Percentiles rank a stretch among this genome's conserved stretches.
Evolutionary conservation across 2,113 vertebrate species (phyloP).

Genomic region (Scophthalmus maximus): DNA sequence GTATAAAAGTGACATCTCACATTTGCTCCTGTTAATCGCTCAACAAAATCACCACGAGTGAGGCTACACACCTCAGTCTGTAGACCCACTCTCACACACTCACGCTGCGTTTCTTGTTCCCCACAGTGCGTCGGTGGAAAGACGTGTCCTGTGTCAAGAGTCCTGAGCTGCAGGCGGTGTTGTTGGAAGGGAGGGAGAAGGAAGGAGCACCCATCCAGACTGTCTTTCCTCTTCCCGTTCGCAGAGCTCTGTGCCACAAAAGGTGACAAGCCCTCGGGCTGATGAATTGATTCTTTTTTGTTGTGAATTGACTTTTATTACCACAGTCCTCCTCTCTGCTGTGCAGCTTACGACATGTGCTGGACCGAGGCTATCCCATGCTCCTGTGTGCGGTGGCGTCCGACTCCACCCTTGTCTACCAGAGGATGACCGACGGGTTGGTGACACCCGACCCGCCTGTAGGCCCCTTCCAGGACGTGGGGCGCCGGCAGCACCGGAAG

Average conservation of each 20-base stretch:
- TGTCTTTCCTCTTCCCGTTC: slow-evolving; percentile 86
- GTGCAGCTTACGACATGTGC: slow-evolving; percentile 75
- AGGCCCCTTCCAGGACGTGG: slow-evolving; percentile 76
- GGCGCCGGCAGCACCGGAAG: slow-evolving; percentile 79
- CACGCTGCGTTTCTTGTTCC: not conserved
- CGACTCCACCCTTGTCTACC: slow-evolving; percentile 95
- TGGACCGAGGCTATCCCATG: slow-evolving; percentile 73
- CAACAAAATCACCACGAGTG: not conserved
- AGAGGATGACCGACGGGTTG: slow-evolving; percentile 92
- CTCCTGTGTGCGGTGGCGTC: slow-evolving; percentile 91
- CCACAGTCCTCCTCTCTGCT: not conserved
- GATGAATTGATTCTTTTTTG: not conserved
- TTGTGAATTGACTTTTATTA: not conserved
- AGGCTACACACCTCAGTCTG: not conserved
- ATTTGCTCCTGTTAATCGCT: not conserved
- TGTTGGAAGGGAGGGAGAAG: slow-evolving; percentile 87
- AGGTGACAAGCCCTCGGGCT: slow-evolving; percentile 78
- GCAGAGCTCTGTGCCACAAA: slow-evolving; percentile 85
- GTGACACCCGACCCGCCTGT: slow-evolving; percentile 90
- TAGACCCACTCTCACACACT: not conserved
- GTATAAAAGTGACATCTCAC: not conserved
- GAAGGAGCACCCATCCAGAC: slow-evolving; percentile 82
- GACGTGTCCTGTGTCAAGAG: slow-evolving; percentile 85
- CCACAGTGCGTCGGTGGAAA: slow-evolving; percentile 88
- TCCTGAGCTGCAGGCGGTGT: slow-evolving; percentile 86